These are phyloP conservation scores for Arizona elegans DNA, from an alignment of 2,113 vertebrate genomes.

Conservation along the genomic window DNA sequence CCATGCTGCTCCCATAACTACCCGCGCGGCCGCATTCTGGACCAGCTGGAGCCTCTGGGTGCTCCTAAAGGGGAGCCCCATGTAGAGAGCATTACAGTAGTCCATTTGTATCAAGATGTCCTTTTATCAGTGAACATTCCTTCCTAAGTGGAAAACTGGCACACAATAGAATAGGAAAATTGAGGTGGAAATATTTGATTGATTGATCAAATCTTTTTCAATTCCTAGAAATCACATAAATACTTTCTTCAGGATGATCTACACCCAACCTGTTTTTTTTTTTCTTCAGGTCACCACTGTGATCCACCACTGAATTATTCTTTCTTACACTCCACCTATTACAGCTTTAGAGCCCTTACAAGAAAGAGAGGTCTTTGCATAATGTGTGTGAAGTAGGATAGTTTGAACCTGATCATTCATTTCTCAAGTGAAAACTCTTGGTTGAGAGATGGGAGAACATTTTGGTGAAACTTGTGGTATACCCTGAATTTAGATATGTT, in stretches of 20 bases:
- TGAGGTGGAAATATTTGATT: not conserved
- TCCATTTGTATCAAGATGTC: not conserved
- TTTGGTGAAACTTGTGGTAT: not conserved
- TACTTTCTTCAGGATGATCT: not conserved
- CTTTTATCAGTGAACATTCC: not conserved
- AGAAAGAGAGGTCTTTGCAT: not conserved
- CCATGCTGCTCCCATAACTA: too few species aligned
- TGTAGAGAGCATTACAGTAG: too few species aligned
- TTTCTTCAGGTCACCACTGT: not conserved
- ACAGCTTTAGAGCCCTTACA: not conserved
- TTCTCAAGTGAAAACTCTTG: not conserved
- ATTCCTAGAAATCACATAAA: not conserved
- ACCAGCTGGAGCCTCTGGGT: too few species aligned
- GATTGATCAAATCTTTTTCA: not conserved
- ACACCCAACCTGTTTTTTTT: not conserved
- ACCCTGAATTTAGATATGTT: not conserved
- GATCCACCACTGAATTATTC: not conserved
- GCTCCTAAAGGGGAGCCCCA: too few species aligned
- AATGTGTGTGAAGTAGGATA: not conserved
- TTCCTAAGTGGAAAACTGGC: not conserved
- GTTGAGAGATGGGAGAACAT: not conserved
- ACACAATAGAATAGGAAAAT: not conserved
- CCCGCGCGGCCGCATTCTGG: too few species aligned
- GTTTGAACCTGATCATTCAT: not conserved
- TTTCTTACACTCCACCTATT: not conserved